phyloP scores from a whole-genome alignment of 2,888 invertebrate species.

The Caenorhabditis imperialis region DNA sequence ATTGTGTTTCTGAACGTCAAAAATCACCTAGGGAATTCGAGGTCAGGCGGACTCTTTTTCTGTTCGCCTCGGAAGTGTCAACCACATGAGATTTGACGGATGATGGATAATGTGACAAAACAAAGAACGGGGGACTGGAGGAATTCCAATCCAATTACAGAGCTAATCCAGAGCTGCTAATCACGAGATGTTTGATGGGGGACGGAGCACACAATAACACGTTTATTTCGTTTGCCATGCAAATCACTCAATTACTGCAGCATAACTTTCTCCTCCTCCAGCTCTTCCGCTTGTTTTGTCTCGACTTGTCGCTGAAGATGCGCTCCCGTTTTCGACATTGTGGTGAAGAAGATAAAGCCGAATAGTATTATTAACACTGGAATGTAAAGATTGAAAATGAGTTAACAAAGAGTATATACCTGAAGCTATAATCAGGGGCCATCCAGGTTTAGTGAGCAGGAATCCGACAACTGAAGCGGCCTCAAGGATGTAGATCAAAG shows the following conservation, averaged over 20 bases:
- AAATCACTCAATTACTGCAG: not conserved
- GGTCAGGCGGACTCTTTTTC: slow-evolving; percentile 25
- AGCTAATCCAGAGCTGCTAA: too few species aligned
- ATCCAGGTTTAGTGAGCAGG: slow-evolving; percentile 66
- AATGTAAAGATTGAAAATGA: too few species aligned
- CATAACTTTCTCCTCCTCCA: slow-evolving; percentile 12
- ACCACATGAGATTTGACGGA: not conserved
- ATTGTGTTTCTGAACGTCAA: slow-evolving; percentile 20
- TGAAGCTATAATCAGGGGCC: slow-evolving; percentile 14
- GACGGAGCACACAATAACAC: too few species aligned
- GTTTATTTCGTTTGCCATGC: not conserved
- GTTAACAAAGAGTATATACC: too few species aligned
- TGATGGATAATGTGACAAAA: slow-evolving; percentile 42
- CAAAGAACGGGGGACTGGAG: slow-evolving; percentile 12
- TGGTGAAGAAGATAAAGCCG: slow-evolving; percentile 33
- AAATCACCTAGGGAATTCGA: slow-evolving; percentile 34
- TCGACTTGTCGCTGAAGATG: slow-evolving; percentile 11
- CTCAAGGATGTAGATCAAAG: slow-evolving; percentile 68
- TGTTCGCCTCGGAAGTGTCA: not conserved
- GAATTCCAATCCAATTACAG: not conserved
- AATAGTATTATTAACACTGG: slow-evolving; percentile 19
- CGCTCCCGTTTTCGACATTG: slow-evolving; percentile 27
- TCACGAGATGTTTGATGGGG: too few species aligned
- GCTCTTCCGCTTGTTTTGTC: slow-evolving; percentile 4
- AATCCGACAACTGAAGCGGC: slow-evolving; percentile 66